Evolutionary conservation across 2,888 invertebrate species (phyloP).

Genomic region (Plagiodera versicolora): DNA sequence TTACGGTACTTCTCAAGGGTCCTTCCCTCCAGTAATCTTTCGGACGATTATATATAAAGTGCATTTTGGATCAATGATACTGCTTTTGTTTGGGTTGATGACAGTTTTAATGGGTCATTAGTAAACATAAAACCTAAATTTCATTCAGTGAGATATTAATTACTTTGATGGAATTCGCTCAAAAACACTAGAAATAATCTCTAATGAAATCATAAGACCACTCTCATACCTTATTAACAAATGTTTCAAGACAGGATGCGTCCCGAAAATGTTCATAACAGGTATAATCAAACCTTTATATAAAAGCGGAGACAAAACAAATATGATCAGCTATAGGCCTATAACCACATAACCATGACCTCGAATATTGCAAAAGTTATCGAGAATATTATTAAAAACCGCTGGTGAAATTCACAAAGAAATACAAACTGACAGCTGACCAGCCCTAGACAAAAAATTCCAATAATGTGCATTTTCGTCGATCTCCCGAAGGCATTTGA

Average conservation of each 20-base stretch:
- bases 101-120: too few relatives aligned
- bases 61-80: too few relatives aligned
- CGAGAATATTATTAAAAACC: not conserved
- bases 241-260: slow-evolving; percentile 1
- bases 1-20: too few relatives aligned
- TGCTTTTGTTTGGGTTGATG: too few relatives aligned
- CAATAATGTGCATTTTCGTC: not conserved
- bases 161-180: slow-evolving; percentile 4
- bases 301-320: slow-evolving; percentile 3
- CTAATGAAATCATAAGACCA: slow-evolving; percentile 1
- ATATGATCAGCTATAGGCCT: slow-evolving; percentile 1
- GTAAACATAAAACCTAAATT: too few relatives aligned
- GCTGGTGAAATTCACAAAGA: not conserved
- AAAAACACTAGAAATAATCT: not conserved
- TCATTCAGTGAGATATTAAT: too few relatives aligned
- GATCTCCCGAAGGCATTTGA: not conserved
- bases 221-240: not conserved
- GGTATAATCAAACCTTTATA: slow-evolving; percentile 8
- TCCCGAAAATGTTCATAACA: not conserved
- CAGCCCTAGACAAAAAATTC: not conserved
- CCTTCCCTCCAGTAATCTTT: too few relatives aligned
- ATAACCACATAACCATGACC: too few relatives aligned
- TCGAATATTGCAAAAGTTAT: slow-evolving; percentile 1
- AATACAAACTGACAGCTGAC: not conserved
- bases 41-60: too few relatives aligned